Base-by-base conservation (phyloP, 1,140 invertebrate species). In the Diorhabda sublineata region DNA sequence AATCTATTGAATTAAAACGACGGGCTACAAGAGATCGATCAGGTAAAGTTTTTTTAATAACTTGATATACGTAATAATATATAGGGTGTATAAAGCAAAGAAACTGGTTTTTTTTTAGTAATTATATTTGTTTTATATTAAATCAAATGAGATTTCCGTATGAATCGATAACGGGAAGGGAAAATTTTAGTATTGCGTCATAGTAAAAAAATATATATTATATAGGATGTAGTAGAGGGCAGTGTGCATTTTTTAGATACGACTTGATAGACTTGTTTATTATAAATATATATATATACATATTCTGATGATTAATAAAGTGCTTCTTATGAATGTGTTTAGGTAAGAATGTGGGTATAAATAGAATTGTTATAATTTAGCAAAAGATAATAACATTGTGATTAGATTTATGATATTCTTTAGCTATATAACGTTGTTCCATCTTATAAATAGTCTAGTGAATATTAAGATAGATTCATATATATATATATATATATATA, bases 291-390 rank as follows among this genome's bases (percentile, higher is more conserved):
- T 52, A 52, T 52, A 52, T 52, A 52, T 52, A 52, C 47, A 52
- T 52, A 81, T 79, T 81, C 79, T 78, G 76, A 80, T 76, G 78
- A 80, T 79, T 80, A 81, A 80, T 81, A 81, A 26, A 81, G 80
- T 81, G 80, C 80, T 81, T 81, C 80, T 81, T 81, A 81, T 81
- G 79, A 75, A 81, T 81, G 80, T 81, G 78, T 81, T 26, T 81
- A 81, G 80, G 73, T 81, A 81, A 81, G 80, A 71, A 80, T 77
- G 72, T 79, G 74, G 74, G 74, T 77, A 75, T 76, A 74, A 67
- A 78, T 78, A 79, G 76, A n/a, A 79, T 77, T 76, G 77, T 79
- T 79, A 79, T 79, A 64, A 79, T 78, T 79, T 79, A 79, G 78
- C 78, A 70, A 56, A 64, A 26, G 26, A 26, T 26, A 26, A 52